Evolutionary conservation across 2,888 invertebrate species (phyloP), one percentile per base, ranked within the genome.

Genomic region (Dioctria linearis): DNA sequence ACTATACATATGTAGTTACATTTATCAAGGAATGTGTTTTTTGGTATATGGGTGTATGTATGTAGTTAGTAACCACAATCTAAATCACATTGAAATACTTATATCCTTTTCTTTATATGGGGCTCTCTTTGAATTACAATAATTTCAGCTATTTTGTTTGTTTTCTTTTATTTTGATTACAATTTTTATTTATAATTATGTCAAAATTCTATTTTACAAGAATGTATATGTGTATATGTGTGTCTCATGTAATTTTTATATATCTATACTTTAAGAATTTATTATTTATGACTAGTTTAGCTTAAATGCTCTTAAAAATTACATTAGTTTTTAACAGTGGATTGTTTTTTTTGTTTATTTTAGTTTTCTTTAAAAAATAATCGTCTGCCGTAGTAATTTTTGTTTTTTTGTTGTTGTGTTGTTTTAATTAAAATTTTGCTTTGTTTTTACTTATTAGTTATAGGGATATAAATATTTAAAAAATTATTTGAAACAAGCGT

Each of bases 201-300:
- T 63, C 76, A 76, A 76, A 76, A 76, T 61, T 76, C 63, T 76
- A 76, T 76, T 46, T 63, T 76, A 76, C 76, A 76, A 76, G 57
- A 57, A 73, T 76, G 57, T 75, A 76, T 76, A 76, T 76, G 49
- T 46, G n/a, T n/a, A n/a, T n/a, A n/a, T n/a, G 76, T 46, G 46
- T 63, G 25, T 76, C 13, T 76, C 63, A 76, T 76, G 46, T 76
- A 49, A 25, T 25, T 25, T 1, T 25, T 25, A 25, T 25, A 25
- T 25, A 25, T 25, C 25, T 25, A 25, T 25, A 25, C 25, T 25
- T 25, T 76, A 49, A 76, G 63, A 76, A 76, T 76, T 76, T 76
- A 76, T 63, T 63, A 57, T 76, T 66, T 43, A 76, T 76, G 63
- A 76, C 76, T 76, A 76, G 61, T 76, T 25, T 76, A 76, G 76